Conservation (phyloP, 2,888 invertebrate species). For the Stegophylla sp. region DNA sequence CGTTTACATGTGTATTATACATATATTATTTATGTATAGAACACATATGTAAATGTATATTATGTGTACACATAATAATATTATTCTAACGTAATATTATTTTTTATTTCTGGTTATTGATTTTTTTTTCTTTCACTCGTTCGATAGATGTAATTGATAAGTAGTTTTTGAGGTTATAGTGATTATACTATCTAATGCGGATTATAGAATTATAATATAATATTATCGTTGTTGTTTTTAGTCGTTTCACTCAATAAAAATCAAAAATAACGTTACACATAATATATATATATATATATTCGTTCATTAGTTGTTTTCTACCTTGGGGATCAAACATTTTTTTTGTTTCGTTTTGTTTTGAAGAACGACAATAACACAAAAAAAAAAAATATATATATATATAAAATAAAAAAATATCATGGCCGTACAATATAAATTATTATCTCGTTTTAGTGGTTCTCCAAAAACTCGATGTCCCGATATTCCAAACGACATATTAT, state of each 20-base stretch:
- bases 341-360: neutral
- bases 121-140: constrained; percentile 28
- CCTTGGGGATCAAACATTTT: constrained; percentile 15
- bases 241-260: constrained; percentile 14
- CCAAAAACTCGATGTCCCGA: neutral
- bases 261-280: constrained; percentile 2
- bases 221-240: constrained; percentile 16
- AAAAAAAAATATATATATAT: neutral
- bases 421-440: neutral
- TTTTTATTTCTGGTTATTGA: constrained; percentile 2
- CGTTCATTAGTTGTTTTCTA: constrained; percentile 14
- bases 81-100: neutral
- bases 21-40: neutral
- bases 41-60: too few relatives aligned
- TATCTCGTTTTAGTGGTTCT: constrained; percentile 15
- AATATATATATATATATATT: too few relatives aligned
- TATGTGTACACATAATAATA: neutral
- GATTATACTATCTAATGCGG: neutral
- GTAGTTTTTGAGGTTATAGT: constrained; percentile 9
- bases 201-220: neutral
- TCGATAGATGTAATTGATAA: constrained; percentile 13
- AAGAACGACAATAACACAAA: constrained; percentile 26
- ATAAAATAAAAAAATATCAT: neutral
- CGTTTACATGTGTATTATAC: neutral
- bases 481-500: neutral